phyloP scores from a whole-genome alignment of 2,113 vertebrate species.

The Desmodus rotundus region DNA sequence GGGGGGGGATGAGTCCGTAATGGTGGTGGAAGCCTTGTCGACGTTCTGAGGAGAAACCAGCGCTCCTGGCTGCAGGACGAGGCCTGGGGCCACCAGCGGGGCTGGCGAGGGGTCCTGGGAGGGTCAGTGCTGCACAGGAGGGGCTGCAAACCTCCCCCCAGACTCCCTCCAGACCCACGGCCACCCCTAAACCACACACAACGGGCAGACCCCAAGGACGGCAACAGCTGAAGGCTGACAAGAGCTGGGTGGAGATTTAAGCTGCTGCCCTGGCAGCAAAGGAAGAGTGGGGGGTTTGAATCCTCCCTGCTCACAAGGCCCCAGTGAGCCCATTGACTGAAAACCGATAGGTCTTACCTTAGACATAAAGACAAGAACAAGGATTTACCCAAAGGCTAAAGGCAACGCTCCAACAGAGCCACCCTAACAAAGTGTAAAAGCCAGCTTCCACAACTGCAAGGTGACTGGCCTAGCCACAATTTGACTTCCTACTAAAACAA shows the following conservation, averaged over 20 bases:
- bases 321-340: neutral
- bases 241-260: neutral
- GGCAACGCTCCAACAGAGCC: neutral
- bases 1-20: neutral
- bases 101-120: neutral
- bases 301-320: neutral
- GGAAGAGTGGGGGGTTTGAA: neutral
- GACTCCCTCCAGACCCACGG: neutral
- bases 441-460: neutral
- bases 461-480: neutral
- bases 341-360: neutral
- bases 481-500: neutral
- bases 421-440: neutral
- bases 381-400: neutral
- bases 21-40: no score
- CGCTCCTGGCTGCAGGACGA: fast-evolving
- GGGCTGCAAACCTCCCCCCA: neutral
- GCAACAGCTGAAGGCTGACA: neutral
- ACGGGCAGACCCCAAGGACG: neutral
- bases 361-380: neutral
- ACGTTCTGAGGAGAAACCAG: neutral
- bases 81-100: neutral
- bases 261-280: neutral
- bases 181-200: neutral
- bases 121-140: neutral